Percentiles rank a stretch among this genome's conserved stretches.
phyloP scores from a whole-genome alignment of 2,888 invertebrate species.

The Deilephila porcellus region DNA sequence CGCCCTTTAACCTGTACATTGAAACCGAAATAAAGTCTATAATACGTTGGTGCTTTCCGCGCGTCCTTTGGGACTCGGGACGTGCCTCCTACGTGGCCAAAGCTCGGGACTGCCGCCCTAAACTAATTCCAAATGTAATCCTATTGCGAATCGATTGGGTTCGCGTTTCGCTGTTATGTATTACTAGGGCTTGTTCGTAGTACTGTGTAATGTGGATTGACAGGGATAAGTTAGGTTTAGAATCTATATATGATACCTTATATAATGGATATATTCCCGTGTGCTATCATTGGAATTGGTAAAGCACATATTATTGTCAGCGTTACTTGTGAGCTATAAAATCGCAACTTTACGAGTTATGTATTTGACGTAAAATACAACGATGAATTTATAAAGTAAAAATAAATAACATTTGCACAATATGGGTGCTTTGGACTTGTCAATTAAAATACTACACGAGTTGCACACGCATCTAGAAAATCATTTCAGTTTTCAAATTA shows the following conservation, averaged over 20 bases:
- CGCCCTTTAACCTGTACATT: constrained; percentile 15
- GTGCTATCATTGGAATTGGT: not conserved
- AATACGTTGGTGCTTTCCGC: constrained; percentile 32
- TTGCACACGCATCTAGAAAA: too few species aligned
- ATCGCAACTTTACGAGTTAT: too few species aligned
- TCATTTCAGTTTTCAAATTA: too few species aligned
- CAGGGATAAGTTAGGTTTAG: not conserved
- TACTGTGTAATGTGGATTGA: constrained; percentile 3
- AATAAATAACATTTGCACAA: too few species aligned
- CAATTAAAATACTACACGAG: too few species aligned
- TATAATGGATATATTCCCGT: not conserved
- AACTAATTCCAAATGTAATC: constrained; percentile 56
- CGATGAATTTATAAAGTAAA: too few species aligned
- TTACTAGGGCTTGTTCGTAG: constrained; percentile 31
- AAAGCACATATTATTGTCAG: not conserved
- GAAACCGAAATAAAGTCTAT: constrained; percentile 34
- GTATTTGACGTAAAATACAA: too few species aligned
- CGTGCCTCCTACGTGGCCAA: constrained; percentile 44
- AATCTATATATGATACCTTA: not conserved
- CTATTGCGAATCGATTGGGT: constrained; percentile 46
- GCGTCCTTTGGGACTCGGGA: constrained; percentile 44
- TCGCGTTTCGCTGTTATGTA: constrained; percentile 39
- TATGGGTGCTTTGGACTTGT: too few species aligned
- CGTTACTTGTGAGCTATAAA: too few species aligned
- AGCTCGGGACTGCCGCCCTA: constrained; percentile 44